These are phyloP conservation scores for Melozone crissalis DNA, from an alignment of 2,113 vertebrate species.

Conservation along the genomic window DNA sequence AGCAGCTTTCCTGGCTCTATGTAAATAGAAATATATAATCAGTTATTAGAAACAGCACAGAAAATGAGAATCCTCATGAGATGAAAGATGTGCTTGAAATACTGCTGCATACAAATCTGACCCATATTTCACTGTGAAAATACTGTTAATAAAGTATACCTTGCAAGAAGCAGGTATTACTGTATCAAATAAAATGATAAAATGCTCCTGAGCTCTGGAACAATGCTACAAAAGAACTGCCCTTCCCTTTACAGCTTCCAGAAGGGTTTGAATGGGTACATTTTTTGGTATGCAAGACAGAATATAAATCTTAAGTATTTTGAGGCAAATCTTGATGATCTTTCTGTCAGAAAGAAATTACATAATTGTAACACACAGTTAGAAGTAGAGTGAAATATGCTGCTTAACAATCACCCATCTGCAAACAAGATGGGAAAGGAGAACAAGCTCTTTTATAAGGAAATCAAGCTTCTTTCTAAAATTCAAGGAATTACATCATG, in stretches of 20 bases:
- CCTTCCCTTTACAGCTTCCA: not conserved
- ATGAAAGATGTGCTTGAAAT: not conserved
- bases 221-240: not conserved
- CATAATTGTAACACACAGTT: fast-evolving
- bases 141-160: not conserved
- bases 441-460: not conserved
- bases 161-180: not conserved
- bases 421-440: not conserved
- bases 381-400: not conserved
- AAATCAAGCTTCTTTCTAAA: not conserved
- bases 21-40: not conserved
- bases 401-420: not conserved
- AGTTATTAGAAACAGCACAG: not conserved
- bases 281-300: not conserved
- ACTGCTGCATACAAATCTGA: not conserved
- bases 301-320: not conserved
- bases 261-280: not conserved
- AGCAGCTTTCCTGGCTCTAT: not conserved
- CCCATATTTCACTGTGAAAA: not conserved
- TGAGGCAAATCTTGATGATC: not conserved
- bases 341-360: not conserved
- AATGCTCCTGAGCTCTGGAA: not conserved
- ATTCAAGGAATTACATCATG: not conserved
- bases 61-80: not conserved
- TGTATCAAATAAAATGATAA: not conserved